A percentile compares a stretch with the other conserved stretches of the same genome.
Evolutionary conservation across 1,140 invertebrate genomes (phyloP).

Genomic region (Drosophila pectinifera): DNA sequence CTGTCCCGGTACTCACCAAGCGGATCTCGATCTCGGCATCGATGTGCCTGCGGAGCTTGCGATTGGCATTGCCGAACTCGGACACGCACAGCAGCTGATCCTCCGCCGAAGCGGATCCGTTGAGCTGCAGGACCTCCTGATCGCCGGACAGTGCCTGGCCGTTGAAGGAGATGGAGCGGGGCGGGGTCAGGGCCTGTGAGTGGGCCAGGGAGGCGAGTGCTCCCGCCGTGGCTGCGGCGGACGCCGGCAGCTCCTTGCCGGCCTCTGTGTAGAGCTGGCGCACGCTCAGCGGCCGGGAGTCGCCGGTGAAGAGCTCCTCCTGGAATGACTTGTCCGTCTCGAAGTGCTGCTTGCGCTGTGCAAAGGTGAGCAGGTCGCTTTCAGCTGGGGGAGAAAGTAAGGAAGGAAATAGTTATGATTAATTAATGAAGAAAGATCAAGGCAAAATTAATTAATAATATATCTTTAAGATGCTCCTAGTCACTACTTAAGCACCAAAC

Average conservation of each 20-base stretch:
- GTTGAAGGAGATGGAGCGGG: constrained; percentile 69
- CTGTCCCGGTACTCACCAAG: constrained; percentile 88
- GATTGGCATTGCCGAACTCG: constrained; percentile 89
- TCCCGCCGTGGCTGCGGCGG: constrained; percentile 38
- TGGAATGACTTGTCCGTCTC: constrained; percentile 87
- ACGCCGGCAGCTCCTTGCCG: constrained; percentile 85
- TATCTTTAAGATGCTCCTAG: background rate
- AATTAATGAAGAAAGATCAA: too few relatives aligned
- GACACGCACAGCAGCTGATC: constrained; percentile 91
- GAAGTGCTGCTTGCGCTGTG: constrained; percentile 90
- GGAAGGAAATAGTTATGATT: constrained; percentile 23
- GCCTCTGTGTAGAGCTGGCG: constrained; percentile 91
- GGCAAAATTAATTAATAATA: too few relatives aligned
- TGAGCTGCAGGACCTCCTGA: constrained; percentile 49
- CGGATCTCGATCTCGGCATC: constrained; percentile 94
- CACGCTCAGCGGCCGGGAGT: constrained; percentile 87
- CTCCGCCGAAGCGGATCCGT: constrained; percentile 45
- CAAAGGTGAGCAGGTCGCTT: constrained; percentile 93
- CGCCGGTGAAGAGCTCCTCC: constrained; percentile 89
- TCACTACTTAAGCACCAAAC: background rate
- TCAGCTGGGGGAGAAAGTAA: constrained; percentile 89
- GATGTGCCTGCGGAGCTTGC: constrained; percentile 88
- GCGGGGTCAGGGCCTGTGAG: constrained; percentile 46
- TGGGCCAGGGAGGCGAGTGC: constrained; percentile 72
- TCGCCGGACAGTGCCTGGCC: constrained; percentile 83